Percentiles rank a stretch among this genome's conserved stretches.
These are phyloP conservation scores for Pelodytes ibericus DNA, from an alignment of 2,797 vertebrate genomes.

Conservation along the genomic window DNA sequence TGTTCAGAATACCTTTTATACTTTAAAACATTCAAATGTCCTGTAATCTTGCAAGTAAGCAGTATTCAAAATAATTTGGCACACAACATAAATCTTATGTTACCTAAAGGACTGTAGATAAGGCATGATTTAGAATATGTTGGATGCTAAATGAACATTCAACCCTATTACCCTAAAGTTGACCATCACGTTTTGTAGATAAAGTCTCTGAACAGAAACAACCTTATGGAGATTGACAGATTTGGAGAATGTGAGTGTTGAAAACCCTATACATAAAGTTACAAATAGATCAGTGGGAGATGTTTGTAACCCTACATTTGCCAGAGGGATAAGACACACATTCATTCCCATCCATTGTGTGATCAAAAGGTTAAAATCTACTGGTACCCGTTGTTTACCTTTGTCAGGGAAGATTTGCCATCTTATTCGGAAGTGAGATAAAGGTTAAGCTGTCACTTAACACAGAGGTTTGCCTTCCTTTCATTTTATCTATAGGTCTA, in stretches of 20 bases:
- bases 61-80: background rate
- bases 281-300: background rate
- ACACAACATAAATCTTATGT: conserved; percentile 10
- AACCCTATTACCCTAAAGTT: background rate
- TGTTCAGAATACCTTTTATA: no score
- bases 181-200: background rate
- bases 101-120: background rate
- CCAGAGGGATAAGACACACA: background rate
- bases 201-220: no score
- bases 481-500: background rate
- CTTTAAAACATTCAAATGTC: background rate
- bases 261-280: no score
- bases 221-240: no score
- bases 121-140: background rate
- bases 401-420: background rate
- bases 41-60: conserved; percentile 44
- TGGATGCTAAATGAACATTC: background rate
- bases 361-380: background rate
- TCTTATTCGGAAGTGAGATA: background rate
- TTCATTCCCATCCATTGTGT: background rate
- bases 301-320: background rate
- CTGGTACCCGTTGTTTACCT: background rate
- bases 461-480: background rate
- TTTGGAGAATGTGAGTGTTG: no score
- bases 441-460: conserved; percentile 1